These are phyloP conservation scores for Nesidiocoris tenuis DNA, from an alignment of 2,888 invertebrate species.

Conservation along the genomic window DNA sequence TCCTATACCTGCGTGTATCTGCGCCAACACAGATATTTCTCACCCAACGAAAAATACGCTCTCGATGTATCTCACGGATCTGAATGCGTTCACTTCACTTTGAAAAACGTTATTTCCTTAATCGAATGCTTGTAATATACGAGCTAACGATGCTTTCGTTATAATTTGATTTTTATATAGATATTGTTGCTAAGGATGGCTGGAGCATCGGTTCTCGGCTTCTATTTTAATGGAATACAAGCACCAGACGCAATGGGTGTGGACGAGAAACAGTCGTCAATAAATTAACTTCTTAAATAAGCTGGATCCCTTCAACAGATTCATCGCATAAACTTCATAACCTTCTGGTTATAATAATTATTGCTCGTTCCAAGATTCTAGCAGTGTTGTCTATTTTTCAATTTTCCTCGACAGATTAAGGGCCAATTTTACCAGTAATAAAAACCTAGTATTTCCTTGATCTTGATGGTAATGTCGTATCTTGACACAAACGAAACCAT, in stretches of 20 bases:
- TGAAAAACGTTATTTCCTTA: not conserved
- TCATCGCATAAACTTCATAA: constrained; percentile 20
- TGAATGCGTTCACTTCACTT: not conserved
- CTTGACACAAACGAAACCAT: too few species aligned
- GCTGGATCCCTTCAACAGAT: constrained; percentile 20
- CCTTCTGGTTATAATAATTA: too few species aligned
- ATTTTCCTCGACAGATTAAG: too few species aligned
- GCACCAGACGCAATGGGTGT: constrained; percentile 23
- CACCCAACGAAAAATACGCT: too few species aligned
- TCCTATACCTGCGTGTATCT: too few species aligned
- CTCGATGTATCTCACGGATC: not conserved
- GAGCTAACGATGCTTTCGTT: constrained; percentile 30
- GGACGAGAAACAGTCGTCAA: constrained; percentile 13
- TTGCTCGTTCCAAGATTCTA: too few species aligned
- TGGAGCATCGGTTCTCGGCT: not conserved
- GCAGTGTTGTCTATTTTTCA: too few species aligned
- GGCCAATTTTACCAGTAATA: too few species aligned
- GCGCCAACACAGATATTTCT: too few species aligned
- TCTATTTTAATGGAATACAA: constrained; percentile 17
- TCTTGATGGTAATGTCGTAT: too few species aligned
- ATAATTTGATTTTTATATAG: constrained; percentile 41
- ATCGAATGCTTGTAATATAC: constrained; percentile 29
- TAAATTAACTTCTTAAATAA: constrained; percentile 35
- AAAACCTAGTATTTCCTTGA: too few species aligned
- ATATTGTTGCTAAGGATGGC: constrained; percentile 24